A percentile compares a stretch with the other conserved stretches of the same genome.
phyloP scores from a whole-genome alignment of 2,797 vertebrate species.

The Cygnus olor region DNA sequence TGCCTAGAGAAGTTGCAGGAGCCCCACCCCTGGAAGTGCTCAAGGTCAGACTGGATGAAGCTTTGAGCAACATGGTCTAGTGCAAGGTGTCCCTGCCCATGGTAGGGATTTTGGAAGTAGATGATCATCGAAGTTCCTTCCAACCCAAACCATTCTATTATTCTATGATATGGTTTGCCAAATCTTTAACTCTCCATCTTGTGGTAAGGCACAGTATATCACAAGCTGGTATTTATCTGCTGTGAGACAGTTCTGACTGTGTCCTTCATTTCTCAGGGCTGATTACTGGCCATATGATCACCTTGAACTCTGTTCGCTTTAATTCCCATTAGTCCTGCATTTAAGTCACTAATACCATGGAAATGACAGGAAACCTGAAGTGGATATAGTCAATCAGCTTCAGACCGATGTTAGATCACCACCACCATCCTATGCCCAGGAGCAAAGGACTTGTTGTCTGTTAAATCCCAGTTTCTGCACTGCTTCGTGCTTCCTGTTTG shows the following conservation, averaged over 20 bases:
- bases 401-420: background rate
- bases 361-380: background rate
- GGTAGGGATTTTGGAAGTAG: too few relatives aligned
- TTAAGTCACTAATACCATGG: background rate
- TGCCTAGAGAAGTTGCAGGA: too few relatives aligned
- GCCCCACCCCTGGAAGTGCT: too few relatives aligned
- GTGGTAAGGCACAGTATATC: background rate
- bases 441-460: background rate
- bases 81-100: too few relatives aligned
- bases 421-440: accelerated
- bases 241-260: background rate
- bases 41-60: too few relatives aligned
- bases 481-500: background rate
- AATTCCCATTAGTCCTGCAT: background rate
- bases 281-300: accelerated
- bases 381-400: accelerated
- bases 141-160: too few relatives aligned
- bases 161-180: background rate
- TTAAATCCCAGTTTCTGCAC: background rate
- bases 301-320: background rate
- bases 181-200: background rate
- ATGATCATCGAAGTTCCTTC: too few relatives aligned
- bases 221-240: background rate
- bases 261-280: background rate
- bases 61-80: too few relatives aligned